Evolutionary conservation across 2,113 vertebrate genomes (phyloP).

Genomic region (Panthera leo): DNA sequence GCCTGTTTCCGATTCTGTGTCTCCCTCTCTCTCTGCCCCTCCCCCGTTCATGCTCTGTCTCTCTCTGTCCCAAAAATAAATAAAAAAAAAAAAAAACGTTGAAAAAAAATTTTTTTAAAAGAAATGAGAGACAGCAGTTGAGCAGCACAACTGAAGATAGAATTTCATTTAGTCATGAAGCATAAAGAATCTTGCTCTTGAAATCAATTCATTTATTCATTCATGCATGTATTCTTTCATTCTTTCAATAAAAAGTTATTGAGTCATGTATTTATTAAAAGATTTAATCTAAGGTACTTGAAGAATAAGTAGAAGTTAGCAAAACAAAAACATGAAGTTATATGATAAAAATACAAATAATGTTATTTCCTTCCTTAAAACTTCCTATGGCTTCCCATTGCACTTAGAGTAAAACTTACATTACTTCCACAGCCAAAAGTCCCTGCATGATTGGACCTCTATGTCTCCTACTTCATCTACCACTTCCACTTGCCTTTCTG

Average conservation of each 20-base stretch:
- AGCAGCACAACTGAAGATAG: neutral
- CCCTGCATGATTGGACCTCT: neutral
- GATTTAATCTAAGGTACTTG: neutral
- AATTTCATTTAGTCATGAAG: constrained; percentile 39
- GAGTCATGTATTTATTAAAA: neutral
- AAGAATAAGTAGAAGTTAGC: neutral
- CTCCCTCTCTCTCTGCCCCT: too few species aligned
- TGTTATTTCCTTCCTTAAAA: neutral
- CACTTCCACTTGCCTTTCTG: neutral
- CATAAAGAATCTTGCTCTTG: neutral
- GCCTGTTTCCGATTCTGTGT: too few species aligned
- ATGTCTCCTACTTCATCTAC: neutral
- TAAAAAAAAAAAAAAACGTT: too few species aligned
- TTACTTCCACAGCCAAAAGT: neutral
- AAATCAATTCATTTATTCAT: neutral
- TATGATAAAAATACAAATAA: constrained; percentile 19
- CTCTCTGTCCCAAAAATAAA: too few species aligned
- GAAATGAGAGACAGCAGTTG: neutral
- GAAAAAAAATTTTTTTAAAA: too few species aligned
- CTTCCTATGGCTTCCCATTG: neutral
- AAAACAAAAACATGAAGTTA: constrained; percentile 1
- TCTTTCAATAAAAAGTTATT: neutral
- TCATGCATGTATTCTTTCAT: neutral
- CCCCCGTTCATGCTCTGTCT: too few species aligned
- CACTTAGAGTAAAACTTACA: neutral